Percentiles rank a stretch among this genome's conserved stretches.
phyloP scores from a whole-genome alignment of 2,113 vertebrate genomes.

The Thymallus thymallus region DNA sequence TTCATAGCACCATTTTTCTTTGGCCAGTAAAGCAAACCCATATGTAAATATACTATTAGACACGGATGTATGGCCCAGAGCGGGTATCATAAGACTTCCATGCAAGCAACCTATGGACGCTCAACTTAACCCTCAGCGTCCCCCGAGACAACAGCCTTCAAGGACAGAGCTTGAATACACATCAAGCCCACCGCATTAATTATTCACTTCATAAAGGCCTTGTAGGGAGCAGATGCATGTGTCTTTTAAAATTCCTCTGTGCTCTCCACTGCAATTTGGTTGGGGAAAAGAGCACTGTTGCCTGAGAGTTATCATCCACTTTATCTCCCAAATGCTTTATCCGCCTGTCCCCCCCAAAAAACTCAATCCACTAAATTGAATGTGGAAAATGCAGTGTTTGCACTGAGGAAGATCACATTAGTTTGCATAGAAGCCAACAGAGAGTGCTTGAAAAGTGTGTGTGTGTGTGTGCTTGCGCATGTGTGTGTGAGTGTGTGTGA shows the following conservation, averaged over 20 bases:
- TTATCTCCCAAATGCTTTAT: constrained; percentile 45
- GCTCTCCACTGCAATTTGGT: constrained; percentile 47
- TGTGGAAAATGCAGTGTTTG: neutral
- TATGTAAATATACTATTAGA: constrained; percentile 32
- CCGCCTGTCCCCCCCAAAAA: constrained; percentile 34
- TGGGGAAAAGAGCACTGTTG: constrained; percentile 21
- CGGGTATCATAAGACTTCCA: neutral
- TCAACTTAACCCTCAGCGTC: constrained; percentile 22
- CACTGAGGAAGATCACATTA: constrained; percentile 10
- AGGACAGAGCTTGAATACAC: constrained; percentile 43
- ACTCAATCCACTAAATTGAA: constrained; percentile 1
- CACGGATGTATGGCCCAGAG: constrained; percentile 29
- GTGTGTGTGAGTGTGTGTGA: constrained; percentile 30
- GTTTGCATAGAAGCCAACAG: neutral
- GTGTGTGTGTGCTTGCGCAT: constrained; percentile 11
- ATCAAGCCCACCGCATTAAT: constrained; percentile 58
- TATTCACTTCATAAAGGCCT: constrained; percentile 59
- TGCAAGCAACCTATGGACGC: neutral
- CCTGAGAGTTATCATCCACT: constrained; percentile 53
- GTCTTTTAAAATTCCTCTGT: constrained; percentile 56
- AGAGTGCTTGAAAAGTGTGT: neutral
- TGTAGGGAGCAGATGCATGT: constrained; percentile 63
- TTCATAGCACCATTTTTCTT: constrained; percentile 6
- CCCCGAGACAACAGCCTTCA: constrained; percentile 37
- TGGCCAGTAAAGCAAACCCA: neutral